Percentiles rank a stretch among this genome's conserved stretches.
Evolutionary conservation across 2,113 vertebrate species (phyloP).

Genomic region (Australoheros scitulus): DNA sequence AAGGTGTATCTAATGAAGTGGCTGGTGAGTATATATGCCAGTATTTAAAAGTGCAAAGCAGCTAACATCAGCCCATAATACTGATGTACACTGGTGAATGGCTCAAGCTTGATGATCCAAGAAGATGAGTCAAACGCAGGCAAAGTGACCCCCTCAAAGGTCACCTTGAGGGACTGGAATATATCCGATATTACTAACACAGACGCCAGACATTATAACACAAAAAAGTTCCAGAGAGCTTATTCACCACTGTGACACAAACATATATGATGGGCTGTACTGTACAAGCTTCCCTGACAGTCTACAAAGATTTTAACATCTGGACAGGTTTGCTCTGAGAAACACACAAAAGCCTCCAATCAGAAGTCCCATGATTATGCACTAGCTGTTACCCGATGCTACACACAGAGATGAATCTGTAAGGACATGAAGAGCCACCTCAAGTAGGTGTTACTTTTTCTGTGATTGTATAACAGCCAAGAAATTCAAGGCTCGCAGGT

Average conservation of each 20-base stretch:
- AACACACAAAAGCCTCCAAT: not conserved
- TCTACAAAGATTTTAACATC: not conserved
- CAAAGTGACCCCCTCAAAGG: slow-evolving; percentile 2
- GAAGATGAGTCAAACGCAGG: rapidly evolving
- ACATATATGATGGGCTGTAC: not conserved
- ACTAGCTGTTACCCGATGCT: slow-evolving; percentile 8
- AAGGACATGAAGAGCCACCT: slow-evolving; percentile 21
- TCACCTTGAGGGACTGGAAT: slow-evolving; percentile 30
- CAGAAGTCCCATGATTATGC: not conserved
- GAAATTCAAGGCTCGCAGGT: not conserved
- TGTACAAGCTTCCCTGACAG: not conserved
- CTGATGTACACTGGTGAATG: not conserved
- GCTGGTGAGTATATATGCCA: not conserved
- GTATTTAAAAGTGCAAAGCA: not conserved
- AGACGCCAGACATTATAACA: not conserved
- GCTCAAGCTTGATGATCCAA: no score
- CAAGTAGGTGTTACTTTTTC: slow-evolving; percentile 11
- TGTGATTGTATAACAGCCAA: slow-evolving; percentile 10
- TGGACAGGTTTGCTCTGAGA: not conserved
- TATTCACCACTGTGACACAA: slow-evolving; percentile 7
- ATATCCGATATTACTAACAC: not conserved
- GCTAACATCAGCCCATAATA: not conserved
- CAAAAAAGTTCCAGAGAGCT: slow-evolving; percentile 1
- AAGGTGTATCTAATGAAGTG: no score
- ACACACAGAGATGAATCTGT: not conserved